A percentile compares a stretch with the other conserved stretches of the same genome.
phyloP scores from a whole-genome alignment of 30 jellyfish, hydroid and myxozoan genomes.

The Hydractinia echinata region DNA sequence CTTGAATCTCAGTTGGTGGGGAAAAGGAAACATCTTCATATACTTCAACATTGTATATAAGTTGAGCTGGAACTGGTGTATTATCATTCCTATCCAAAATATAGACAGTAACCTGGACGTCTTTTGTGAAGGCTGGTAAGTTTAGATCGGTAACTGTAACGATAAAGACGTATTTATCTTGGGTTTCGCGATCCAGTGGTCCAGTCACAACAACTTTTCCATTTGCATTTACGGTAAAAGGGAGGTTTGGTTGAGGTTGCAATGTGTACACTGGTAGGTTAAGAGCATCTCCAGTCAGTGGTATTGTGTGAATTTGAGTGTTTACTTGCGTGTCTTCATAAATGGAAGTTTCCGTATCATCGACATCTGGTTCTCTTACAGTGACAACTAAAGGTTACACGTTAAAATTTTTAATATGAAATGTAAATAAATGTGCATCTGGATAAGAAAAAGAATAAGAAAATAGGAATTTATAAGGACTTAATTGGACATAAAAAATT shows the following conservation, averaged over 20 bases:
- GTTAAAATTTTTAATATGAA: not conserved
- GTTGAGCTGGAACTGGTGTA: slow-evolving; percentile 54
- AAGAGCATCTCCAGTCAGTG: slow-evolving; percentile 37
- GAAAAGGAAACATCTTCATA: slow-evolving; percentile 13
- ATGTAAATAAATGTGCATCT: too few relatives aligned
- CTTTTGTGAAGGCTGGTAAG: slow-evolving; percentile 48
- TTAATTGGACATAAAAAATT: not conserved
- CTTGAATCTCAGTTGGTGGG: slow-evolving; percentile 21
- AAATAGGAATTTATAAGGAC: too few relatives aligned
- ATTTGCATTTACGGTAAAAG: not conserved
- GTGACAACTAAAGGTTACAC: slow-evolving; percentile 5
- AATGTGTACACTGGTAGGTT: slow-evolving; percentile 44
- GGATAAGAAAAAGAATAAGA: too few relatives aligned
- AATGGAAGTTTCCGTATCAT: slow-evolving; percentile 2
- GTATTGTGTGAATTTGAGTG: slow-evolving; percentile 41
- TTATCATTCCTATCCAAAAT: slow-evolving; percentile 81
- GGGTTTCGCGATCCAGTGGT: slow-evolving; percentile 65
- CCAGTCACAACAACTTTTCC: slow-evolving; percentile 57
- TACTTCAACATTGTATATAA: slow-evolving; percentile 14
- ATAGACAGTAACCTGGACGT: slow-evolving; percentile 46
- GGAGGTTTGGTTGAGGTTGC: slow-evolving; percentile 13
- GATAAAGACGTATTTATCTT: slow-evolving; percentile 38
- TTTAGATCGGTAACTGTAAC: slow-evolving; percentile 70
- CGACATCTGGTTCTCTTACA: not conserved
- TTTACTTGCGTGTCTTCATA: slow-evolving; percentile 56